phyloP scores from a whole-genome alignment of 2,888 invertebrate genomes.

The Parthenolecanium corni region DNA sequence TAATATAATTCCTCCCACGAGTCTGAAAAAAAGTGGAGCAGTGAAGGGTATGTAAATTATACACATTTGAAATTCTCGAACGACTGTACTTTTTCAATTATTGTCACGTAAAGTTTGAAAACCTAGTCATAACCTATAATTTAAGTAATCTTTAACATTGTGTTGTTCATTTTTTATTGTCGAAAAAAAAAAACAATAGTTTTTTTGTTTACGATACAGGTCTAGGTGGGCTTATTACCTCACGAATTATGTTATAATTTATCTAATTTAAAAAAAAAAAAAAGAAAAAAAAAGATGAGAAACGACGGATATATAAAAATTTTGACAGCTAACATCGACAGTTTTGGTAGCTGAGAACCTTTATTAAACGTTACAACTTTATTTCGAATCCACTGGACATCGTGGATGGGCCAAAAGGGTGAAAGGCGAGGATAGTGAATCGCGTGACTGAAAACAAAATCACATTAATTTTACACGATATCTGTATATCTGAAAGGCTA shows the following conservation, averaged over 20 bases:
- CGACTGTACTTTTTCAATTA: slow-evolving; percentile 21
- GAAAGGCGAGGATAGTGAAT: slow-evolving; percentile 6
- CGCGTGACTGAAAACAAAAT: slow-evolving; percentile 23
- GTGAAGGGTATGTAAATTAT: background rate
- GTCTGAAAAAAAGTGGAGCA: background rate
- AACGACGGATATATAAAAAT: no score
- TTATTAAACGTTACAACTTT: slow-evolving; percentile 22
- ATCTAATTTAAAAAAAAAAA: no score
- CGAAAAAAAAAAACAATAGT: no score
- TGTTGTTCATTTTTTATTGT: no score
- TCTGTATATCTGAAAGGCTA: slow-evolving; percentile 26
- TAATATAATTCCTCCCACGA: background rate
- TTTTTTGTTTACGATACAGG: no score
- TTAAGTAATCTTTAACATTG: background rate
- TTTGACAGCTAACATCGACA: no score
- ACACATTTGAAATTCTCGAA: slow-evolving; percentile 3
- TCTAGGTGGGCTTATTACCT: no score
- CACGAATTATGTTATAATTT: no score
- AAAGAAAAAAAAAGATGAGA: no score
- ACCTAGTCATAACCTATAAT: slow-evolving; percentile 15
- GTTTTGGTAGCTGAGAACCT: background rate
- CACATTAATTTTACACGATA: slow-evolving; percentile 22
- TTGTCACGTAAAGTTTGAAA: slow-evolving; percentile 18
- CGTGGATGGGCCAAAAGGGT: background rate
- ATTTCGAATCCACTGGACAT: slow-evolving; percentile 16